Evolutionary conservation across 1,140 invertebrate genomes (phyloP).

Genomic region (Acromyrmex charruanus): DNA sequence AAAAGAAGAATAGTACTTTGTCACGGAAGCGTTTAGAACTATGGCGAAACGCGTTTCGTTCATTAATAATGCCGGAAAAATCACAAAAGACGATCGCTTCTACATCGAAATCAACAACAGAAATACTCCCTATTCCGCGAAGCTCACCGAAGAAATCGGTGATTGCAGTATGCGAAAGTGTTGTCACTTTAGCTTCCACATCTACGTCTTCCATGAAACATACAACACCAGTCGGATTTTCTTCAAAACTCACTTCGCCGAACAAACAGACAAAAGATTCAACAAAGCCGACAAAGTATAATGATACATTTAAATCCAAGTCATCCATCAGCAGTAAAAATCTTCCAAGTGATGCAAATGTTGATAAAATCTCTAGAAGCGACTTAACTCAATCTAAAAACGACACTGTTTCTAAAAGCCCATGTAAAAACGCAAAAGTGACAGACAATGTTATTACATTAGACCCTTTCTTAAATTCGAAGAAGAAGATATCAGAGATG

Average conservation of each 20-base stretch:
- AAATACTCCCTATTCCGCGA: not conserved
- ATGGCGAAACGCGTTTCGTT: slow-evolving; percentile 39
- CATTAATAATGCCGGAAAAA: no score
- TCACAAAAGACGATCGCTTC: not conserved
- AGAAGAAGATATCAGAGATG: not conserved
- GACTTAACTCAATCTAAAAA: no score
- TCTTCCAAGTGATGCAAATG: not conserved
- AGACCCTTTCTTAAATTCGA: not conserved
- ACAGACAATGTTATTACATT: not conserved
- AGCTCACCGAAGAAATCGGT: not conserved
- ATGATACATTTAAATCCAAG: not conserved
- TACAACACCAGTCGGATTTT: not conserved
- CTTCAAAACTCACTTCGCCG: not conserved
- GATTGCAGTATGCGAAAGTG: not conserved
- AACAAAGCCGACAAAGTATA: not conserved
- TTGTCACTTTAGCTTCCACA: not conserved
- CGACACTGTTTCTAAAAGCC: not conserved
- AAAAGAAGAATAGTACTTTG: not conserved
- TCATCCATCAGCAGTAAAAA: not conserved
- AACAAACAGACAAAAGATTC: not conserved
- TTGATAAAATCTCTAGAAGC: not conserved
- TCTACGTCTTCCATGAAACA: slow-evolving; percentile 35
- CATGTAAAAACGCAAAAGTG: not conserved
- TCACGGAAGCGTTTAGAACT: not conserved
- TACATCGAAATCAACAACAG: not conserved